Percentiles rank a stretch among this genome's conserved stretches.
Evolutionary conservation across 2,113 vertebrate genomes (phyloP).

Genomic region (Zosterops borbonicus): DNA sequence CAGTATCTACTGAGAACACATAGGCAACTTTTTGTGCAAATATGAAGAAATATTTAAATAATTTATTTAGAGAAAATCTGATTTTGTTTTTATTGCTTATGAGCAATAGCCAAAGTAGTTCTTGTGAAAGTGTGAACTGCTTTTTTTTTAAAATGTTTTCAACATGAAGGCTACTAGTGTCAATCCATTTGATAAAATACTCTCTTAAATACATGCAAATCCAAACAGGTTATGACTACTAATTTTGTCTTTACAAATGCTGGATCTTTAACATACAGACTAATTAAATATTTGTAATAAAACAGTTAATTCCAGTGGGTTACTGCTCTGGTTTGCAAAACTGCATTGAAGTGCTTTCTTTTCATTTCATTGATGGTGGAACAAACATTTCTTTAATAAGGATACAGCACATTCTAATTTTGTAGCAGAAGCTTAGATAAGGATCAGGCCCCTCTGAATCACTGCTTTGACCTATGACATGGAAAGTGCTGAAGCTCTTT

Average conservation of each 20-base stretch:
- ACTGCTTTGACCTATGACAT: constrained; percentile 88
- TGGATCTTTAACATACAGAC: constrained; percentile 64
- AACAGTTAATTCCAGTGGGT: constrained; percentile 74
- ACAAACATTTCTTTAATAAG: constrained; percentile 96
- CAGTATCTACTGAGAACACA: background rate
- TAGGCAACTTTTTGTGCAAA: background rate
- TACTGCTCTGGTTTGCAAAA: constrained; percentile 80
- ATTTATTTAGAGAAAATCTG: background rate
- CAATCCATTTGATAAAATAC: background rate
- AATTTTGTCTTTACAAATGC: constrained; percentile 66
- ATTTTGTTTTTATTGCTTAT: background rate
- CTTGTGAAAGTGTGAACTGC: background rate
- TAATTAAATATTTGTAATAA: constrained; percentile 80
- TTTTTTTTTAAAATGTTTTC: background rate
- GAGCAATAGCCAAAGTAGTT: background rate
- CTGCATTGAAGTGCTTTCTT: constrained; percentile 75
- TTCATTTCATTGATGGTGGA: constrained; percentile 80
- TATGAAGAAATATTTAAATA: background rate
- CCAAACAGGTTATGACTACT: constrained; percentile 50
- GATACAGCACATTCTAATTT: constrained; percentile 79
- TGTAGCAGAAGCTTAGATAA: constrained; percentile 88
- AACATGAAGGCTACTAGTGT: background rate
- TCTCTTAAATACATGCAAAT: constrained; percentile 29
- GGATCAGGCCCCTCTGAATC: constrained; percentile 85
- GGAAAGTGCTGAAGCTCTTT: constrained; percentile 80